Evolutionary conservation across 2,888 invertebrate genomes (phyloP).

Genomic region (Leucoptera coffeella): DNA sequence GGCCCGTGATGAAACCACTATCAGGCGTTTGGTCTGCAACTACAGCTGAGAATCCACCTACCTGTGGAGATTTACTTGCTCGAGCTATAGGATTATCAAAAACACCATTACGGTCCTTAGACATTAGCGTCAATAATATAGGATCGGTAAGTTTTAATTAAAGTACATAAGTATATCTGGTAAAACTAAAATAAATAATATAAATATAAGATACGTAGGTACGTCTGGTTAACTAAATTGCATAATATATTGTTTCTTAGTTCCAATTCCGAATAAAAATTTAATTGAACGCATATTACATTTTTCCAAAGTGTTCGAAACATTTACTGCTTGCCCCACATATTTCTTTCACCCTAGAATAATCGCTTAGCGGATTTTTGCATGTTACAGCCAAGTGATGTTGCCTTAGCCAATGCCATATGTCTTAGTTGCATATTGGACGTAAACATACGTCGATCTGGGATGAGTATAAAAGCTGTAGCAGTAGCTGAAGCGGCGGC

Average conservation of each 20-base stretch:
- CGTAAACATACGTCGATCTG: conserved; percentile 36
- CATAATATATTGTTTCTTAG: no score
- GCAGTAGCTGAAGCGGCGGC: conserved; percentile 40
- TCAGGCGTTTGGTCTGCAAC: conserved; percentile 44
- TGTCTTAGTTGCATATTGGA: conserved; percentile 38
- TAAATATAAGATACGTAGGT: no score
- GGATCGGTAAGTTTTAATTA: conserved; percentile 34
- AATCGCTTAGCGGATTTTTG: no score
- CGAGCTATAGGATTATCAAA: conserved; percentile 42
- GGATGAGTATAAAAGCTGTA: conserved; percentile 35
- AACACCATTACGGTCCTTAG: conserved; percentile 36
- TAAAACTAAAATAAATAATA: no score
- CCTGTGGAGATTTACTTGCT: conserved; percentile 40
- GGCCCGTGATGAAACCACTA: conserved; percentile 26
- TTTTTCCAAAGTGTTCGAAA: no score
- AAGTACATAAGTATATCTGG: no score
- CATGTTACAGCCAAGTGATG: conserved; percentile 32
- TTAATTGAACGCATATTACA: no score
- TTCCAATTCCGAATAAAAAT: no score
- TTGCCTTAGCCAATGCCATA: conserved; percentile 32
- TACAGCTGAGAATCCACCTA: conserved; percentile 36
- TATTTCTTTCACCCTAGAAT: no score
- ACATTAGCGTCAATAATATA: conserved; percentile 42
- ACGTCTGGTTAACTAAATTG: no score
- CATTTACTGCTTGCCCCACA: no score